Percentiles rank a stretch among this genome's conserved stretches.
phyloP scores from a whole-genome alignment of 2,113 vertebrate genomes.

The Gobiocypris rarus region DNA sequence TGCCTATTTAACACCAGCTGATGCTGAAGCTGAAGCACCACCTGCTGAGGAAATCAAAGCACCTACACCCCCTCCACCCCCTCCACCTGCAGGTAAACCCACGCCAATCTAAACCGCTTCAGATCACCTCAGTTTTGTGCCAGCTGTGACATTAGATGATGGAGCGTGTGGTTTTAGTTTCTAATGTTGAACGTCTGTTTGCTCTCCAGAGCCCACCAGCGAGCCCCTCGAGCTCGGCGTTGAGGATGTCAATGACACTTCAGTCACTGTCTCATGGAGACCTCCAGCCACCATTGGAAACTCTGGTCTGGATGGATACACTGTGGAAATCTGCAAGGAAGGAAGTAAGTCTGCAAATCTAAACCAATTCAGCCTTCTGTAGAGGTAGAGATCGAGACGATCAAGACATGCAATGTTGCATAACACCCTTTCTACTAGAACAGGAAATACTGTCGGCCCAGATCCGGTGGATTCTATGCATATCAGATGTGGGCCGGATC shows the following conservation, averaged over 20 bases:
- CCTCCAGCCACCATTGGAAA: conserved; percentile 80
- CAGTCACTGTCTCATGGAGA: conserved; percentile 88
- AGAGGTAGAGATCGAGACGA: background rate
- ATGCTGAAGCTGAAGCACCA: conserved; percentile 71
- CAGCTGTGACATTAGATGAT: background rate
- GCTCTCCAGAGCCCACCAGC: conserved; percentile 82
- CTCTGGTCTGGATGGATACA: conserved; percentile 84
- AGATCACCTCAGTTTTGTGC: background rate
- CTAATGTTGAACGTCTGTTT: background rate
- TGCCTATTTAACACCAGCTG: conserved; percentile 70
- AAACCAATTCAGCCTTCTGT: background rate
- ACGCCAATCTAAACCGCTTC: background rate
- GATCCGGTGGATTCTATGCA: too few relatives aligned
- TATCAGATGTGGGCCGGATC: too few relatives aligned
- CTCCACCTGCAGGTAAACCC: conserved; percentile 74
- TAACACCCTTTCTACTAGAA: background rate
- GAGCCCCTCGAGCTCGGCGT: conserved; percentile 80
- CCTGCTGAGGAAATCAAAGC: conserved; percentile 73
- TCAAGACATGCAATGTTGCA: too few relatives aligned
- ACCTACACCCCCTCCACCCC: conserved; percentile 72
- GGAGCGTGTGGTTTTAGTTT: background rate
- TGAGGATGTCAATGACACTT: conserved; percentile 86
- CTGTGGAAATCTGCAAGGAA: conserved; percentile 85
- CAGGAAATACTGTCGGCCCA: too few relatives aligned
- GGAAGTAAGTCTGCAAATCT: conserved; percentile 82